Conservation (phyloP, 2,113 vertebrate species). For the Gnathonemus longibarbis region DNA sequence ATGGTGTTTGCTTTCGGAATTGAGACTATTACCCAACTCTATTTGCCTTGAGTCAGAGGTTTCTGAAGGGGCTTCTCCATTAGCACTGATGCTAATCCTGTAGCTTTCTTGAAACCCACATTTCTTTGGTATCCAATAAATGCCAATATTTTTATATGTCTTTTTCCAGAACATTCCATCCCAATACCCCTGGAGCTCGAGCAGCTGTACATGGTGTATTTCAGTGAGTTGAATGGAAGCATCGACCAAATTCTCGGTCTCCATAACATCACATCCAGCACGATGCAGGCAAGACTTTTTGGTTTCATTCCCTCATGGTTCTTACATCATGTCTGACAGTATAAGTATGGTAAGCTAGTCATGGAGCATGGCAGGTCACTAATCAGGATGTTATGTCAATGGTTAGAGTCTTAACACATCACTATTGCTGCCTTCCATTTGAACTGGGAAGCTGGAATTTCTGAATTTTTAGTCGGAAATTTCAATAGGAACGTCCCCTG, state of each 20-base stretch:
- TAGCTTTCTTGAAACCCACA: background rate
- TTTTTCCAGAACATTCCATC: conserved; percentile 42
- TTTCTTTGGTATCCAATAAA: background rate
- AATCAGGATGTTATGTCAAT: background rate
- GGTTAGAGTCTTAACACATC: background rate
- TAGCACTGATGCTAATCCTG: background rate
- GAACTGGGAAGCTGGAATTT: background rate
- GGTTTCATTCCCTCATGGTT: background rate
- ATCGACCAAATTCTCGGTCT: conserved; percentile 44
- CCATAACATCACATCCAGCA: conserved; percentile 35
- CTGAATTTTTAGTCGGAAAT: background rate
- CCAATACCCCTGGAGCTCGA: conserved; percentile 33
- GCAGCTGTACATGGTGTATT: conserved; percentile 34
- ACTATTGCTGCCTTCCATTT: background rate
- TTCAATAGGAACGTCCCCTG: background rate
- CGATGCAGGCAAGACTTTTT: conserved; percentile 37
- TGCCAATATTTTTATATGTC: background rate
- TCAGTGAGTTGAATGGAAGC: conserved; percentile 34
- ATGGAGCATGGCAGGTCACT: background rate
- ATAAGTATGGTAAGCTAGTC: background rate
- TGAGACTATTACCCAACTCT: background rate
- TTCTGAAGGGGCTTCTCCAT: background rate
- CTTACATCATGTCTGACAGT: background rate
- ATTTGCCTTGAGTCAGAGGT: background rate
- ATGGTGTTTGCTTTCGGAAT: background rate